Base-by-base conservation (phyloP, 2,797 vertebrate species). In the Poecilia gillii region DNA sequence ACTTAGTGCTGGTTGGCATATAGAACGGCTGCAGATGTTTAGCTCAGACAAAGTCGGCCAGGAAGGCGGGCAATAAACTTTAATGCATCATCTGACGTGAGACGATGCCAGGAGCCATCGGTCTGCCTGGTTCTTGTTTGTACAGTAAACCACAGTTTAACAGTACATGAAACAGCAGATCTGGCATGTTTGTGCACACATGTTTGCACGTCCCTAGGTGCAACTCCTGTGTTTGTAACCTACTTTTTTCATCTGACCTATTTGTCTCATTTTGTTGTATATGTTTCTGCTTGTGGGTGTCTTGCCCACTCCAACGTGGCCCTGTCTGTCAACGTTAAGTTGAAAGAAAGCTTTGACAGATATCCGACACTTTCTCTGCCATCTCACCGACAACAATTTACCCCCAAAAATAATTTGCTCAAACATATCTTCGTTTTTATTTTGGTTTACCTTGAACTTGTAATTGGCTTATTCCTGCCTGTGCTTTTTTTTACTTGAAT, bases 151-250 rank as follows among this genome's bases (percentile, higher is more conserved):
- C 72, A 45, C 66, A 28, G 78, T 83, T 80, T 81, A 85, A 79
- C 84, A 72, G 82, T 47, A 72, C 57, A 73, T 82, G 78, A 88
- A 88, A 88, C 79, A 39, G 82, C 72, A 83, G 77, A 81, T 87
- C 45, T 78, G 49, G n/a, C 77, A 73, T 45, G 36, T 79, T 12
- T n/a, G 41, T 81, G 36, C 64, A 71, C 39, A 72, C 57, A 43
- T 64, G 46, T 64, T 45, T 82, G 78, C 53, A 77, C 79, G 70
- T 87, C 77, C 75, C 78, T 66, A 43, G 78, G 74, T 75, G 62
- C 72, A 82, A 64, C 33, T 73, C 23, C 39, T 85, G 83, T 87
- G 79, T 91, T 83, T 77, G 73, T 90, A 88, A 82, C 87, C 91
- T 87, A 87, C 74, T 89, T 88, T 71, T 83, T 88, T 82, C 53